phyloP scores from a whole-genome alignment of 1,140 invertebrate species.

The Spodoptera frugiperda region DNA sequence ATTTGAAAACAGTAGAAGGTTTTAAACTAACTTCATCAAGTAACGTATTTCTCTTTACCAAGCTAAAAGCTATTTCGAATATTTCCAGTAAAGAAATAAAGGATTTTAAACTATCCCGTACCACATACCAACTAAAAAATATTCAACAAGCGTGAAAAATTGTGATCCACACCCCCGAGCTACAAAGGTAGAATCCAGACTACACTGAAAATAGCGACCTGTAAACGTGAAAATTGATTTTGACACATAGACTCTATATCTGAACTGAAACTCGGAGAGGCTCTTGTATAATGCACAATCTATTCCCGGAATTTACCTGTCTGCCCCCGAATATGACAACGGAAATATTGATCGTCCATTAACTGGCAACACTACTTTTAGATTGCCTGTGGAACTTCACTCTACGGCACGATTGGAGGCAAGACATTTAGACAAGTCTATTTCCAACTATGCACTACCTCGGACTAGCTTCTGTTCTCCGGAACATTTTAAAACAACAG shows the following conservation, averaged over 20 bases:
- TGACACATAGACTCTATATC: constrained; percentile 75
- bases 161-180: constrained; percentile 26
- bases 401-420: constrained; percentile 15
- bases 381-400: constrained; percentile 33
- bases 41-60: no score
- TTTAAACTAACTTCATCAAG: no score
- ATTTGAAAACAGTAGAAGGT: no score
- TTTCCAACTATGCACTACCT: neutral
- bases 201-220: constrained; percentile 77
- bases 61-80: no score
- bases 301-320: constrained; percentile 70
- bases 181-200: constrained; percentile 54
- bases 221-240: constrained; percentile 82
- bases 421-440: constrained; percentile 36
- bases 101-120: no score
- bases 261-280: constrained; percentile 60
- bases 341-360: constrained; percentile 63
- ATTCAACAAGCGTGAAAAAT: neutral
- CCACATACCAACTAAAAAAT: neutral
- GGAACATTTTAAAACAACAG: neutral
- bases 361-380: constrained; percentile 41
- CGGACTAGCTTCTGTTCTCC: neutral
- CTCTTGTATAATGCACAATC: constrained; percentile 75
- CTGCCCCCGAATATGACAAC: constrained; percentile 70
- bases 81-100: no score